A percentile compares a stretch with the other conserved stretches of the same genome.
These are phyloP conservation scores for Protonibea diacanthus DNA, from an alignment of 2,797 vertebrate species.

Conservation along the genomic window DNA sequence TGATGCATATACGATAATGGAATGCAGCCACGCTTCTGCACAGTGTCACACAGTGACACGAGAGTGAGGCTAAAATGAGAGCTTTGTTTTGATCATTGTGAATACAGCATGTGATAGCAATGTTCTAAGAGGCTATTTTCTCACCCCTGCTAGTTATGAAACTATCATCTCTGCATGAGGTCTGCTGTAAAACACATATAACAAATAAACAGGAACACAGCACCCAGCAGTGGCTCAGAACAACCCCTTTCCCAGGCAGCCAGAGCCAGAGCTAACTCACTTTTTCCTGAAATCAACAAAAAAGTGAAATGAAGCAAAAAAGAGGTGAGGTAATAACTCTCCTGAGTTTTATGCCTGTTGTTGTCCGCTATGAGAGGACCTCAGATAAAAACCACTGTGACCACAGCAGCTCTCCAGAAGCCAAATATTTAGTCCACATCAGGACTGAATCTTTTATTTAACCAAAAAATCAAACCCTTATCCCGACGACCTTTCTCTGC, in stretches of 20 bases:
- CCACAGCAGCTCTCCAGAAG: slow-evolving; percentile 40
- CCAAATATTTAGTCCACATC: slow-evolving; percentile 47
- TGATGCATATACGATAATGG: slow-evolving; percentile 5
- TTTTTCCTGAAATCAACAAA: slow-evolving; percentile 40
- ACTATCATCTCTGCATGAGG: slow-evolving; percentile 19
- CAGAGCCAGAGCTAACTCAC: slow-evolving; percentile 16
- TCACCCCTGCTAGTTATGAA: slow-evolving; percentile 23
- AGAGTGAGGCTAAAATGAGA: slow-evolving; percentile 11
- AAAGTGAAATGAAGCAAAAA: slow-evolving; percentile 24
- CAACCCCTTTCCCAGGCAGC: slow-evolving; percentile 2
- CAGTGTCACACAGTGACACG: slow-evolving; percentile 8
- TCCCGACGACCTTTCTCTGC: slow-evolving; percentile 14
- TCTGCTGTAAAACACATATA: slow-evolving; percentile 13
- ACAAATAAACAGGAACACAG: slow-evolving; percentile 36
- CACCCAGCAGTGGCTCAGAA: neutral
- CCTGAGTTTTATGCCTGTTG: slow-evolving; percentile 24
- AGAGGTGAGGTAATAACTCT: slow-evolving; percentile 23
- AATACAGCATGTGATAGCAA: slow-evolving; percentile 25
- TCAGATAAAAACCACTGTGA: slow-evolving; percentile 47
- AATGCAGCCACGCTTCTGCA: slow-evolving; percentile 21
- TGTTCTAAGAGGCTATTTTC: slow-evolving; percentile 28
- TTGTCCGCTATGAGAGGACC: slow-evolving; percentile 31
- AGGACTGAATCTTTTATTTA: slow-evolving; percentile 30
- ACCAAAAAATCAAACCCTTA: slow-evolving; percentile 37
- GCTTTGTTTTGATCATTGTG: neutral